Conservation (phyloP, 2,888 invertebrate genomes). For the Homarus gammarus region DNA sequence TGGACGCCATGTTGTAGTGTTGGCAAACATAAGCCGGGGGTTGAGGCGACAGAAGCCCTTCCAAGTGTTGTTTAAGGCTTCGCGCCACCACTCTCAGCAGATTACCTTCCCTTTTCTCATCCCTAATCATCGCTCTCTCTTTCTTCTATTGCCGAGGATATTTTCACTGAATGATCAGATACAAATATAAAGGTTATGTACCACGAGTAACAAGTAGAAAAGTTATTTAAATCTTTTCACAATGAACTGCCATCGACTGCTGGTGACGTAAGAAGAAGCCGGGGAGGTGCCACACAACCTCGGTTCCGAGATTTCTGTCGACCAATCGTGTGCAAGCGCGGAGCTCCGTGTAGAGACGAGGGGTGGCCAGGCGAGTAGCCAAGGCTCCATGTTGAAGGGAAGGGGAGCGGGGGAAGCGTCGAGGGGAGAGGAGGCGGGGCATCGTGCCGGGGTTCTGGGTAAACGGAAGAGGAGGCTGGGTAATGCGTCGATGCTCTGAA, state of each 20-base stretch:
- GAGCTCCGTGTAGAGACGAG: conserved; percentile 9
- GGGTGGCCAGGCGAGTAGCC: background rate
- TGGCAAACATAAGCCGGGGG: background rate
- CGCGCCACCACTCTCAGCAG: background rate
- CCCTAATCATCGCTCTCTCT: background rate
- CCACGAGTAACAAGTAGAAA: no score
- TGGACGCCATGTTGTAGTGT: conserved; percentile 21
- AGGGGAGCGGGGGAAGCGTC: conserved; percentile 27
- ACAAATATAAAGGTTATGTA: no score
- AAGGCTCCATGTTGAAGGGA: background rate
- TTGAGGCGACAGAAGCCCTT: conserved; percentile 40
- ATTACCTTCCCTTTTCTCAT: background rate
- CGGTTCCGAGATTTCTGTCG: conserved; percentile 47
- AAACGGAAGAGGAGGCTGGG: background rate
- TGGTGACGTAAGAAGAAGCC: conserved; percentile 43
- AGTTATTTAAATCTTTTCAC: no score
- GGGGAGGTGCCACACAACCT: conserved; percentile 43
- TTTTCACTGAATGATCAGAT: no score
- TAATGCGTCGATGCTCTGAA: no score
- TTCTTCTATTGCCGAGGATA: no score
- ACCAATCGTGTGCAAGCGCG: conserved; percentile 39
- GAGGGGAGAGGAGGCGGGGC: background rate
- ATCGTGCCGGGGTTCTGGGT: background rate
- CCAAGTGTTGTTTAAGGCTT: conserved; percentile 15
- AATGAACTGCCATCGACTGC: background rate